A percentile compares a stretch with the other conserved stretches of the same genome.
Conservation (phyloP, 2,888 invertebrate species). For the Mesorhabditis spiculigera region DNA sequence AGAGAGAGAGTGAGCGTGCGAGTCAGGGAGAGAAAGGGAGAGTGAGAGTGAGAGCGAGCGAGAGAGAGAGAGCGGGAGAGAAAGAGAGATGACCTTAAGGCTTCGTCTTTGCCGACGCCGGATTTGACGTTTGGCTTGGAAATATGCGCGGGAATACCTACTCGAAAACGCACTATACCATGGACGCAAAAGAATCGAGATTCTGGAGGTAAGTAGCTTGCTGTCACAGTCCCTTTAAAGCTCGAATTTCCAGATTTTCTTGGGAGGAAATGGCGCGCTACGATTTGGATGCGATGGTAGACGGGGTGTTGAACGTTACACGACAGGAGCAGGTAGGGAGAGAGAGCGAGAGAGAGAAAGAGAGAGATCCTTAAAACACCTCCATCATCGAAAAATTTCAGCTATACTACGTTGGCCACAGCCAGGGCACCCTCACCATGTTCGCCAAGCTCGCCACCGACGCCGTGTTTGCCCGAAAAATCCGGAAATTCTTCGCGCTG, state of each 20-base stretch:
- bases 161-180: constrained; percentile 69
- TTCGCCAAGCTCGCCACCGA: constrained; percentile 46
- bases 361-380: background rate
- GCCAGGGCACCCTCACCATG: constrained; percentile 51
- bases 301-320: constrained; percentile 70
- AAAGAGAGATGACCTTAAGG: constrained; percentile 25
- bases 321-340: constrained; percentile 70
- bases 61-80: background rate
- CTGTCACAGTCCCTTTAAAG: background rate
- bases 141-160: constrained; percentile 79
- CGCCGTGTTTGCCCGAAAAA: constrained; percentile 37
- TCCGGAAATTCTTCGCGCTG: constrained; percentile 55
- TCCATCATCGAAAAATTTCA: background rate
- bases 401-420: constrained; percentile 35
- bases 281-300: constrained; percentile 81
- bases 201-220: constrained; percentile 69
- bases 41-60: too few relatives aligned
- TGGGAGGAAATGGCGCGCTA: constrained; percentile 84
- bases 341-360: too few relatives aligned
- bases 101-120: constrained; percentile 61
- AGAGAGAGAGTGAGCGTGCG: too few relatives aligned
- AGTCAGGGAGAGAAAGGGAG: too few relatives aligned
- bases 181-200: constrained; percentile 65
- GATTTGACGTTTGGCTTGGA: constrained; percentile 77
- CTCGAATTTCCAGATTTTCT: constrained; percentile 61